phyloP scores from a whole-genome alignment of 2,888 invertebrate genomes.

The Ashinkailepas kermadecensis region DNA sequence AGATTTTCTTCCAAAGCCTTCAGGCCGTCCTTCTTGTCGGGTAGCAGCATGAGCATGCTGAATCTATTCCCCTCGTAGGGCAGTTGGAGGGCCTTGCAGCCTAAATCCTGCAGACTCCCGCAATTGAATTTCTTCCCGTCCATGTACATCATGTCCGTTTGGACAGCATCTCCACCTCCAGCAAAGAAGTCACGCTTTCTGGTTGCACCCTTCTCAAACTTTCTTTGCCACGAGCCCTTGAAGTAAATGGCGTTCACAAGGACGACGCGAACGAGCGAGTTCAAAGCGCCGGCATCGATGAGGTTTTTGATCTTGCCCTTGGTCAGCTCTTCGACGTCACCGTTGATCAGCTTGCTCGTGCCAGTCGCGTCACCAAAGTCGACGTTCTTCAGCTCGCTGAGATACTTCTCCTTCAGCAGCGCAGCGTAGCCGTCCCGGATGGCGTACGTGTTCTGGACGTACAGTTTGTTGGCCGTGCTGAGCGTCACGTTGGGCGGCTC shows the following conservation, averaged over 20 bases:
- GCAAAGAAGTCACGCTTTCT: slow-evolving; percentile 67
- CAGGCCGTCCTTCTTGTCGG: slow-evolving; percentile 59
- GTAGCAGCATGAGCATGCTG: slow-evolving; percentile 68
- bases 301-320: slow-evolving; percentile 68
- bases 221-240: slow-evolving; percentile 66
- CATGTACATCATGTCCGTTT: slow-evolving; percentile 62
- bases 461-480: slow-evolving; percentile 67
- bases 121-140: slow-evolving; percentile 19
- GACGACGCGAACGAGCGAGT: slow-evolving; percentile 55
- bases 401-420: slow-evolving; percentile 54
- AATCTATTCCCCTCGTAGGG: slow-evolving; percentile 61
- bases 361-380: slow-evolving; percentile 58
- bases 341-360: slow-evolving; percentile 58
- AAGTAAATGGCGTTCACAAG: slow-evolving; percentile 80
- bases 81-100: slow-evolving; percentile 65
- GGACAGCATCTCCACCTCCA: slow-evolving; percentile 59
- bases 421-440: slow-evolving; percentile 52
- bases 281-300: slow-evolving; percentile 50
- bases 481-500: slow-evolving; percentile 54
- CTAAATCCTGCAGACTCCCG: slow-evolving; percentile 57
- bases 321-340: slow-evolving; percentile 67
- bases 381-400: slow-evolving; percentile 38
- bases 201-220: slow-evolving; percentile 63
- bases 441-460: slow-evolving; percentile 50
- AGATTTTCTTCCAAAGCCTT: slow-evolving; percentile 54